Base-by-base conservation (phyloP, 2,888 invertebrate species). In the Machimus rusticus region DNA sequence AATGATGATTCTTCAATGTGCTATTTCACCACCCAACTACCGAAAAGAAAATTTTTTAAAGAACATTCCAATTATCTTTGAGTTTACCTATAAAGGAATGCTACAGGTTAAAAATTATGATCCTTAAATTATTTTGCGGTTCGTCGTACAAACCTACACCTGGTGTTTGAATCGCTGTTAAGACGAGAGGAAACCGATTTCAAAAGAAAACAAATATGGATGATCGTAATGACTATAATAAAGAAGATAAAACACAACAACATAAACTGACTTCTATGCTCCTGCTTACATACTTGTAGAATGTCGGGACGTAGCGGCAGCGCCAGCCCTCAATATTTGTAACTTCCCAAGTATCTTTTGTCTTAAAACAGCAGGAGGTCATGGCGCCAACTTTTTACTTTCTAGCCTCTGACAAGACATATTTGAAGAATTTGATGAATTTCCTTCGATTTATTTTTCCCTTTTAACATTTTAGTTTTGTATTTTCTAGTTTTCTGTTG, bases 371-470 rank as follows among this genome's bases (percentile, higher is more conserved):
- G 88, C 89, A 88, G 87, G 89, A 86, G 88, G 89, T 88, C 76
- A 84, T 89, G 89, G 89, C 89, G 89, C 89, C 89, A 89, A 88
- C 81, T 85, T 88, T 87, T 87, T 87, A 74, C 74, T 85, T 85
- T 85, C 74, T 85, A 74, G 31, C 85, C 74, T 74, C 85, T 86
- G 78, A 57, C 86, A 86, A 86, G 79, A 78, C 66, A 79, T 78
- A 66, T 79, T 86, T 86, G 78, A 86, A 86, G 78, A 34, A 79
- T 79, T 86, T 86, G 86, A 86, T 86, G 86, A 86, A 86, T 86
- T 79, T 57, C 39, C 28, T 66, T n/a, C 28, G 86, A 79, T 86
- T 79, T 86, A 28, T 78, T 78, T 78, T 57, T 66, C 74, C 14
- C 23, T 74, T 74, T 85, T 12, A 51, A 39, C 28, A 66, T 82